These are phyloP conservation scores for Hyles vespertilio DNA, from an alignment of 1,140 invertebrate species.

Conservation along the genomic window DNA sequence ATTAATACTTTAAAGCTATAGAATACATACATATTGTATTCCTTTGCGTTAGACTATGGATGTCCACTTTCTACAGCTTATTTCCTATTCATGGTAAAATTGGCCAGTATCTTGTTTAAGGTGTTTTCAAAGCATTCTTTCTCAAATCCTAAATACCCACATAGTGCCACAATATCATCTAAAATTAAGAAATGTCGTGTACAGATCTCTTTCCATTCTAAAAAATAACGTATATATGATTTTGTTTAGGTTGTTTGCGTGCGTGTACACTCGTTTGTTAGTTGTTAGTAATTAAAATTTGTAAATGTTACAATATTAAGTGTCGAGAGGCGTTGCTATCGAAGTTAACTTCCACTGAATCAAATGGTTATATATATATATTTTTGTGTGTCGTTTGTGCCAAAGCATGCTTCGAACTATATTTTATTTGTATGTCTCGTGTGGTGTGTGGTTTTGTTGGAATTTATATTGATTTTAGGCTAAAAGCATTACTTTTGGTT, in stretches of 20 bases:
- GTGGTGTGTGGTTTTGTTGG: too few relatives aligned
- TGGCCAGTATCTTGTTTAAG: too few relatives aligned
- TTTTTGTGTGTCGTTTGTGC: conserved; percentile 40
- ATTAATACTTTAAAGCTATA: too few relatives aligned
- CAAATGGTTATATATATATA: conserved; percentile 30
- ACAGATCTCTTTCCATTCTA: conserved; percentile 47
- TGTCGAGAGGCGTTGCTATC: conserved; percentile 20
- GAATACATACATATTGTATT: too few relatives aligned
- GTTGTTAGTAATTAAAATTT: conserved; percentile 65
- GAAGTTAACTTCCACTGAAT: conserved; percentile 39
- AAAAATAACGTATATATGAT: conserved; percentile 17
- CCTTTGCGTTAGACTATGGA: too few relatives aligned
- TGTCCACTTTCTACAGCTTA: too few relatives aligned
- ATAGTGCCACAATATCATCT: conserved; percentile 1
- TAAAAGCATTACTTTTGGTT: too few relatives aligned
- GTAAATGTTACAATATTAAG: conserved; percentile 42
- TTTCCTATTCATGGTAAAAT: too few relatives aligned
- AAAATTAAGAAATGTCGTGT: conserved; percentile 13
- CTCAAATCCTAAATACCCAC: too few relatives aligned
- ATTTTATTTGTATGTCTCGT: background rate
- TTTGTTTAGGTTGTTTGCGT: conserved; percentile 43
- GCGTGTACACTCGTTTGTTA: conserved; percentile 66
- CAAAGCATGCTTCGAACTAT: conserved; percentile 46
- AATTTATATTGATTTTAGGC: too few relatives aligned
- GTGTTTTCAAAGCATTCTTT: too few relatives aligned